Evolutionary conservation across 2,113 vertebrate species (phyloP), one percentile per base, ranked within the genome.

Genomic region (Elanus axillaris): DNA sequence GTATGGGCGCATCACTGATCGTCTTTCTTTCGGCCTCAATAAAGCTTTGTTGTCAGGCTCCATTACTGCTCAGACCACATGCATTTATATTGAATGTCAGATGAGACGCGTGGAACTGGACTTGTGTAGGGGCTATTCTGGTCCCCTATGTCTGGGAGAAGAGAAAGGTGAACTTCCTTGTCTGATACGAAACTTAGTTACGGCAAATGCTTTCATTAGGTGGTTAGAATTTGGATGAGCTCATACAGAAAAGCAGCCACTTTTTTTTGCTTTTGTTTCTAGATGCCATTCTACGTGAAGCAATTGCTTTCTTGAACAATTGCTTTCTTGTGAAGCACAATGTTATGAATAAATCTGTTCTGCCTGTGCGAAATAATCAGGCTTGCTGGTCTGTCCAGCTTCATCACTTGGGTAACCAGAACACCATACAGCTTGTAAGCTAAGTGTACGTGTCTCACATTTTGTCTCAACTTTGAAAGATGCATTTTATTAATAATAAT

Each of bases 1-100:
- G 0, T 50, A 23, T 6, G 15, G 58, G 18, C 4, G 0, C 2
- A 0, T 18, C 5, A 0, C 19, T 71, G 27, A 10, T 56, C 6
- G 10, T 48, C 42, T 38, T 63, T 76, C 63, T 58, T 25, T 26
- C 27, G 64, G 32, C 13, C 36, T 58, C 27, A 34, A 2, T 34
- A 76, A 50, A 56, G 48, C 36, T 58, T 29, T 64, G 16, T 11
- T 64, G 20, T 55, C 76, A 45, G 27, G 32, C 27, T 52, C 8
- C 16, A 0, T 64, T n/a, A 31, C 62, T 34, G 18, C 62, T 50
- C 18, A 38, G 63, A 43, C 22, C 36, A 38, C 32, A 1, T 20
- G n/a, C 6, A 3, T 3, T n/a, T 50, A 26, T 2, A 11, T 3
- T 22, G 45, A 64, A 50, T 23, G n/a, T 55, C 5, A 4, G 42